These are phyloP conservation scores for Thyatira batis DNA, from an alignment of 2,888 invertebrate genomes.

Conservation along the genomic window DNA sequence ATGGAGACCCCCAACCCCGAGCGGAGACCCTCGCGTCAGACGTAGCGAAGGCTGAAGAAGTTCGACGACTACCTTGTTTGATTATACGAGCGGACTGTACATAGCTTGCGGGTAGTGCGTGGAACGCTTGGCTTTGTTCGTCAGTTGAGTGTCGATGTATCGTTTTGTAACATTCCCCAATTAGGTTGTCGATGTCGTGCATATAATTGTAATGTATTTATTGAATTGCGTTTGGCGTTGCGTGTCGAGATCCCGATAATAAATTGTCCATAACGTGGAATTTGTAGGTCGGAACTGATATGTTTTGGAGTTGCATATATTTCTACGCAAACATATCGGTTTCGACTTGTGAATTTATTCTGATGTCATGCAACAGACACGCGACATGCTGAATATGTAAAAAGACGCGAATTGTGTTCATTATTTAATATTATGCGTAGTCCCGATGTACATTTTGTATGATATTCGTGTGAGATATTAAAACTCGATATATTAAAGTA, in stretches of 20 bases:
- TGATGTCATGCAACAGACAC: constrained; percentile 13
- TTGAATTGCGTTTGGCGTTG: not conserved
- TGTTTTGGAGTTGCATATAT: not conserved
- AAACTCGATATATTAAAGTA: constrained; percentile 17
- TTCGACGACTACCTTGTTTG: constrained; percentile 79
- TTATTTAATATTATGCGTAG: constrained; percentile 60
- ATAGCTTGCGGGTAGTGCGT: constrained; percentile 52
- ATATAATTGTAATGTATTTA: not conserved
- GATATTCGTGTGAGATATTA: constrained; percentile 37
- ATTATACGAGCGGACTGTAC: constrained; percentile 32
- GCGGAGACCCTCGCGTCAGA: constrained; percentile 56
- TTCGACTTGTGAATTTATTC: not conserved
- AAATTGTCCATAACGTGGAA: not conserved
- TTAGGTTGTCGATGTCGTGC: constrained; percentile 18
- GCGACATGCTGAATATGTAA: constrained; percentile 44
- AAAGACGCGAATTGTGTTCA: constrained; percentile 67
- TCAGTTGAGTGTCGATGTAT: constrained; percentile 3
- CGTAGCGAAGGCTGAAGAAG: constrained; percentile 78
- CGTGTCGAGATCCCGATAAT: not conserved
- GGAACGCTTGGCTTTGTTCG: constrained; percentile 48
- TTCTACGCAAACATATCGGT: not conserved
- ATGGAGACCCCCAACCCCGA: constrained; percentile 76
- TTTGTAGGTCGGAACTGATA: not conserved
- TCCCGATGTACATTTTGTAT: constrained; percentile 66
- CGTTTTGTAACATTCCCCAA: constrained; percentile 9